Evolutionary conservation across 2,888 invertebrate genomes (phyloP), one percentile per base, ranked within the genome.

Genomic region (Actias luna): DNA sequence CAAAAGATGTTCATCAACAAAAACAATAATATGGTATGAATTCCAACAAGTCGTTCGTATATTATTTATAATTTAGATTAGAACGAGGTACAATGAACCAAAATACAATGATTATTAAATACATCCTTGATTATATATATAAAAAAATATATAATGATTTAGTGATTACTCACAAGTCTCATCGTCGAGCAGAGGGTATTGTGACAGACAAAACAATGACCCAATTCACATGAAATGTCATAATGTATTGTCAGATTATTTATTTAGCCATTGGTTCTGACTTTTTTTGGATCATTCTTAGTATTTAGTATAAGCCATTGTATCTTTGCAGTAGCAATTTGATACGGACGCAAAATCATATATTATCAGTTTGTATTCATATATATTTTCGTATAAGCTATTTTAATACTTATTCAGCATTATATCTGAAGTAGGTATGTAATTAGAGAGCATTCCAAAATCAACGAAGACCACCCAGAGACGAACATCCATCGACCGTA

Each of bases 201-300:
- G 39, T 39, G 33, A 18, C 18, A 33, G 29, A 55, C 22, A 64
- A 39, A 62, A 52, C 59, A 64, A 46, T 59, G 65, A 50, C 65
- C 65, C 58, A 63, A 67, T 64, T 65, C 31, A 64, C 60, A 61
- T 55, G 55, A 55, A 16, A 29, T 29, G n/a, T 55, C 5, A 55
- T 55, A 29, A 29, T 31, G 29, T 59, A 63, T 62, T 63, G 59
- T 65, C 55, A 57, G 5, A 2, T n/a, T n/a, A 52, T 29, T 52
- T 16, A 55, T 29, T 29, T 55, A 27, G 29, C 16, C 5, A 29
- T 55, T 16, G 3, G 7, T 29, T 55, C n/a, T 1, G 52, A 55
- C 29, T 55, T 29, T 14, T 27, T 29, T 16, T 8, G 27, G 14
- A 4, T 25, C 3, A 7, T 27, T 27, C 25, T 52, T 27, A 27